phyloP scores from a whole-genome alignment of 2,797 vertebrate genomes.

The Takifugu ocellatus region DNA sequence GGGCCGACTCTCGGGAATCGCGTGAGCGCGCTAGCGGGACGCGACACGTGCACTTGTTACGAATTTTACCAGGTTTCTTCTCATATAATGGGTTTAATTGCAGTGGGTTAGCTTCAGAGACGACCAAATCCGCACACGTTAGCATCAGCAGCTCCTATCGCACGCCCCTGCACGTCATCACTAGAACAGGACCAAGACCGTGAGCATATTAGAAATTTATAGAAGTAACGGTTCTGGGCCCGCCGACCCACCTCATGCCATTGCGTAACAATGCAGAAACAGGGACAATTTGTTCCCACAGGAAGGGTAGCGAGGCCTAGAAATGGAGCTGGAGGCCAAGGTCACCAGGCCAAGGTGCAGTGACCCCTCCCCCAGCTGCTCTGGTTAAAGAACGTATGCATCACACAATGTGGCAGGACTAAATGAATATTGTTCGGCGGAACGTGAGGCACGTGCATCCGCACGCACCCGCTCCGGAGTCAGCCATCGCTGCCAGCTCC shows the following conservation, averaged over 20 bases:
- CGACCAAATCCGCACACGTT: not conserved
- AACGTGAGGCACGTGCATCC: conserved; percentile 39
- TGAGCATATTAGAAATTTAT: too few relatives aligned
- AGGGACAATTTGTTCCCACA: too few relatives aligned
- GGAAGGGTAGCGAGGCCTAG: too few relatives aligned
- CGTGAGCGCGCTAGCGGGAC: not conserved
- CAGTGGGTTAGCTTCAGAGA: not conserved
- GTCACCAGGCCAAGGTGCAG: too few relatives aligned
- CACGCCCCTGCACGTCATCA: too few relatives aligned
- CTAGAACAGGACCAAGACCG: too few relatives aligned
- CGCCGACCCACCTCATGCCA: too few relatives aligned
- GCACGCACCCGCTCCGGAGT: conserved; percentile 43
- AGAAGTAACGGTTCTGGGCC: too few relatives aligned
- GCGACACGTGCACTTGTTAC: not conserved
- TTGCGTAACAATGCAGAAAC: too few relatives aligned
- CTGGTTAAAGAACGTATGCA: not conserved
- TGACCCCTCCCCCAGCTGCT: too few relatives aligned
- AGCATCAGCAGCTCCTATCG: too few relatives aligned
- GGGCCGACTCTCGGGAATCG: conserved; percentile 30
- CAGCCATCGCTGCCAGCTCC: conserved; percentile 61
- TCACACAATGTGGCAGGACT: conserved; percentile 9
- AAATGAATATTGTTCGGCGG: conserved; percentile 22
- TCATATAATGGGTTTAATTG: not conserved
- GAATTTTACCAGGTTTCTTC: not conserved
- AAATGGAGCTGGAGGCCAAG: too few relatives aligned